Conservation (phyloP, 2,797 vertebrate species). For the Bufotes viridis region DNA sequence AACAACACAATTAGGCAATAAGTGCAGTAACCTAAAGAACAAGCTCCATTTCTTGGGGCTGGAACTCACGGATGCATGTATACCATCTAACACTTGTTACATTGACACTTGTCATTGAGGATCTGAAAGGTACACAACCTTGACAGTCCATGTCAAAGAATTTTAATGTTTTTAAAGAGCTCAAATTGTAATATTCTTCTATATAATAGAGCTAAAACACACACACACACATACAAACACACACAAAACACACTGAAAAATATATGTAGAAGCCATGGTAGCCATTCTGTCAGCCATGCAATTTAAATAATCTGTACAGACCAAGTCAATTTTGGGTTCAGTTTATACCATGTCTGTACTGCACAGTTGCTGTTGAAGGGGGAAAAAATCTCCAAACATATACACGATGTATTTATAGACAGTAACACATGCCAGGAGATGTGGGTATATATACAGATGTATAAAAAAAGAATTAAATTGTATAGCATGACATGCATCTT, state of each 20-base stretch:
- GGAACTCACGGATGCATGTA: neutral
- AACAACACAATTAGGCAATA: conserved; percentile 50
- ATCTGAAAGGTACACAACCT: neutral
- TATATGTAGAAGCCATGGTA: too few relatives aligned
- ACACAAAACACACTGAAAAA: neutral
- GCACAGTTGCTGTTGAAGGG: too few relatives aligned
- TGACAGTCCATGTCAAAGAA: neutral
- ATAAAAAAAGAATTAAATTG: too few relatives aligned
- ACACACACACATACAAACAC: neutral
- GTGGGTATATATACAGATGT: too few relatives aligned
- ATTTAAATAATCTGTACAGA: too few relatives aligned
- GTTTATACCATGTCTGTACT: too few relatives aligned
- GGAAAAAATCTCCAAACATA: too few relatives aligned
- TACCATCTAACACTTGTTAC: conserved; percentile 25
- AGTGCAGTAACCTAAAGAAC: conserved; percentile 15
- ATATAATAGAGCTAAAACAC: neutral
- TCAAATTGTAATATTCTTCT: neutral
- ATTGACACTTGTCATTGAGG: neutral
- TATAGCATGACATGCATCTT: too few relatives aligned
- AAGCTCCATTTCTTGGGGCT: neutral
- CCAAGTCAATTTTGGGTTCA: too few relatives aligned
- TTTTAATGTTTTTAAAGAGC: neutral
- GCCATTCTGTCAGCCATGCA: too few relatives aligned
- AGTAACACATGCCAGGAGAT: too few relatives aligned
- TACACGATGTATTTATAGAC: too few relatives aligned